Evolutionary conservation across 2,888 invertebrate genomes (phyloP), one percentile per base, ranked within the genome.

Genomic region (Lycaena phlaeas): DNA sequence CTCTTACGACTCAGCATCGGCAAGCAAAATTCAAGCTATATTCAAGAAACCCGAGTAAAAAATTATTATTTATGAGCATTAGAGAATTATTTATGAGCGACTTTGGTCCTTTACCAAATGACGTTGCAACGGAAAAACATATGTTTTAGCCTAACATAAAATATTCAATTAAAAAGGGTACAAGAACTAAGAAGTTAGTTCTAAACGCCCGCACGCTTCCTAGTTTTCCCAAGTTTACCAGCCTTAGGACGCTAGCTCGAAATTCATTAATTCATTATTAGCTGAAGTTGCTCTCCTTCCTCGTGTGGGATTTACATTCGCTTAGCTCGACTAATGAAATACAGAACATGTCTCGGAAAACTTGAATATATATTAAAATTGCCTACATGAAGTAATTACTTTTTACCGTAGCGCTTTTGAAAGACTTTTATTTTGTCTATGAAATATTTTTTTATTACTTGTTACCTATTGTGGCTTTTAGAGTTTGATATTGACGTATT

Each of bases 231-330:
- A 12, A 34, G 34, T 34, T 34, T 9, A 9, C 18, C 18, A 34
- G 22, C 40, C 40, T 41, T 34, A 40, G 31, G 14, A 29, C 52
- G 59, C 59, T 59, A 61, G 51, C 47, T 43, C 38, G 43, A 57
- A 64, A 68, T 75, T 71, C 68, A 76, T 73, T 74, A 70, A 75
- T 75, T 75, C 48, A 69, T 68, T 69, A 72, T 70, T 70, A 71
- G 75, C 65, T 56, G 52, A 53, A 34, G 41, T 37, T 45, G 43
- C 44, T 36, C 38, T 34, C 40, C 28, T 41, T 42, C 43, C 46
- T 46, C 49, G 42, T 37, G 39, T 26, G 40, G 49, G 52, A 52
- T 53, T 53, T 53, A 51, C 51, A 51, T 51, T 46, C 50, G 48
- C 43, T 49, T 52, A 53, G 45, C 44, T 42, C 36, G 38, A 17